Conservation (phyloP, 2,888 invertebrate genomes). For the Cordilura impudica region DNA sequence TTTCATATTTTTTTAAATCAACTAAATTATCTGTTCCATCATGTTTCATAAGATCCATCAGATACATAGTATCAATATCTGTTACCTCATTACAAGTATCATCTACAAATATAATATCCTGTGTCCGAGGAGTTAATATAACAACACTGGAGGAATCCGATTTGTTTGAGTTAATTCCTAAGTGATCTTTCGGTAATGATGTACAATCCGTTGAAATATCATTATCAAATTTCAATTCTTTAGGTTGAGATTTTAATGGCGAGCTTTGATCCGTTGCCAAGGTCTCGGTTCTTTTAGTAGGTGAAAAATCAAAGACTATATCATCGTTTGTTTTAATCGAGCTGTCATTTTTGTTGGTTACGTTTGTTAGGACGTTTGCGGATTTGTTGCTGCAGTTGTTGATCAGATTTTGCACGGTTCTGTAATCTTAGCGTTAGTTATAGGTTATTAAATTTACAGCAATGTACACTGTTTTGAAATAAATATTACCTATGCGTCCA, state of each 20-base stretch:
- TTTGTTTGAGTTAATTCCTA: background rate
- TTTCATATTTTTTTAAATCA: conserved; percentile 69
- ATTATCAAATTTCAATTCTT: conserved; percentile 22
- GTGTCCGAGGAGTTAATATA: conserved; percentile 71
- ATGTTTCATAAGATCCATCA: conserved; percentile 66
- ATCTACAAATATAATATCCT: conserved; percentile 74
- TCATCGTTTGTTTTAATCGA: conserved; percentile 60
- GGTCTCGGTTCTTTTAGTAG: conserved; percentile 42
- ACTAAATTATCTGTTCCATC: conserved; percentile 53
- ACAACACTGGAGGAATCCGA: conserved; percentile 67
- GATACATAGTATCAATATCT: conserved; percentile 68
- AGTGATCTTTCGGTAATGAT: conserved; percentile 2
- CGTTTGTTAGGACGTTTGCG: conserved; percentile 16
- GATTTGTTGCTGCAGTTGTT: conserved; percentile 62
- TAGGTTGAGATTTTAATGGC: background rate
- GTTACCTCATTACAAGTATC: conserved; percentile 66
- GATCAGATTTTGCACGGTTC: conserved; percentile 56
- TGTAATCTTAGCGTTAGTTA: conserved; percentile 67
- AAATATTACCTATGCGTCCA: conserved; percentile 67
- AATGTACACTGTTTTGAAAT: conserved; percentile 6
- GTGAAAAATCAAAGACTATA: conserved; percentile 65
- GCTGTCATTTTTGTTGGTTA: conserved; percentile 18
- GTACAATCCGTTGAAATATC: conserved; percentile 19
- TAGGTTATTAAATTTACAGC: conserved; percentile 6
- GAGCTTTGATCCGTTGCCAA: background rate